A percentile compares a stretch with the other conserved stretches of the same genome.
Evolutionary conservation across 2,797 vertebrate species (phyloP).

Genomic region (Sciurus vulgaris): DNA sequence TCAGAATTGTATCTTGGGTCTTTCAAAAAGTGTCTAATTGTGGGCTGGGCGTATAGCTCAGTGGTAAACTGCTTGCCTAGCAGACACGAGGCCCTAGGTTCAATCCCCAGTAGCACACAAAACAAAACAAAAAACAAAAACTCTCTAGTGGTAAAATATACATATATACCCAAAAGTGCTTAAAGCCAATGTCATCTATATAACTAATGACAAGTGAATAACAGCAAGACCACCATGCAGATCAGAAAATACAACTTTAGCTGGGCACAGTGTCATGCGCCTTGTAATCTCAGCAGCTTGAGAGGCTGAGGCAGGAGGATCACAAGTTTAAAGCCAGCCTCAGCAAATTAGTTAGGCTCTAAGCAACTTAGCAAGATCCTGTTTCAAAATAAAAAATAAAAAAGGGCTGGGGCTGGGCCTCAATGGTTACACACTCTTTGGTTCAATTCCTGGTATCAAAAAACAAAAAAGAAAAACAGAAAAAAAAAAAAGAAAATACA

Average conservation of each 20-base stretch:
- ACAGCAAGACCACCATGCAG: background rate
- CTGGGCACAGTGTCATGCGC: too few species aligned
- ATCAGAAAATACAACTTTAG: constrained; percentile 5
- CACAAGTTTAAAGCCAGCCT: too few species aligned
- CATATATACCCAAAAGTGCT: background rate
- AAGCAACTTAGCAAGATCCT: too few species aligned
- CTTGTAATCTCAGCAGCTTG: too few species aligned
- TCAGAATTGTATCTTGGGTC: background rate
- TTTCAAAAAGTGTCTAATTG: constrained; percentile 21
- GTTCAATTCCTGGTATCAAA: too few species aligned
- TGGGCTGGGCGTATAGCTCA: background rate
- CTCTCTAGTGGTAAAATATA: background rate
- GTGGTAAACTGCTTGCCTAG: background rate
- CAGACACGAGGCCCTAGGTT: background rate
- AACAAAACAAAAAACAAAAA: background rate
- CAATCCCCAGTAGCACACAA: background rate
- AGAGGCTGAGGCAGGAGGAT: too few species aligned
- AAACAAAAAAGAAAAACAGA: too few species aligned
- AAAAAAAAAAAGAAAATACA: background rate
- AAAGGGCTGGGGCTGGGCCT: too few species aligned
- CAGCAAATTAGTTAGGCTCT: too few species aligned
- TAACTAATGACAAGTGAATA: constrained; percentile 51
- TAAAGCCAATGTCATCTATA: background rate
- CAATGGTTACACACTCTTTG: too few species aligned
- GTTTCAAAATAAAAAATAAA: too few species aligned